Percentiles rank a stretch among this genome's conserved stretches.
phyloP scores from a whole-genome alignment of 2,113 vertebrate genomes.

The Jaculus jaculus region DNA sequence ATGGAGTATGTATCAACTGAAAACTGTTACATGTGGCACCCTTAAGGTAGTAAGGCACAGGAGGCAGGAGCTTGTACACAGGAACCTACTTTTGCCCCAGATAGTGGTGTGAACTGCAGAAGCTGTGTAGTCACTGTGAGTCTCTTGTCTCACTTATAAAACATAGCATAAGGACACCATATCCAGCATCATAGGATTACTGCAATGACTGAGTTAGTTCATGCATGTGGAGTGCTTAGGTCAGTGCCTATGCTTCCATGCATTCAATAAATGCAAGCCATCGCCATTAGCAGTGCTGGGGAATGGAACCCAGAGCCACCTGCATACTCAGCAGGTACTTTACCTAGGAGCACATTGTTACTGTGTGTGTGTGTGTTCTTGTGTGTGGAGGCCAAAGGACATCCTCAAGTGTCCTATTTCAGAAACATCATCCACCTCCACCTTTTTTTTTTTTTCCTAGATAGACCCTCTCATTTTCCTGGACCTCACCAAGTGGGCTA shows the following conservation, averaged over 20 bases:
- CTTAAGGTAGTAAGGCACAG: not conserved
- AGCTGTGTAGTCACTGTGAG: not conserved
- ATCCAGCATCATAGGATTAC: not conserved
- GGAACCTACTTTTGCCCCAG: not conserved
- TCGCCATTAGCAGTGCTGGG: not conserved
- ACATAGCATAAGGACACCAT: not conserved
- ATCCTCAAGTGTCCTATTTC: too few species aligned
- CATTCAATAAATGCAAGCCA: not conserved
- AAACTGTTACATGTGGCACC: not conserved
- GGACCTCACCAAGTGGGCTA: too few species aligned
- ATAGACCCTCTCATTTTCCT: too few species aligned
- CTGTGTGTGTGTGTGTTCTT: too few species aligned
- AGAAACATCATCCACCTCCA: too few species aligned
- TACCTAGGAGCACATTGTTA: too few species aligned
- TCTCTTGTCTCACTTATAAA: not conserved
- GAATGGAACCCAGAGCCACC: too few species aligned
- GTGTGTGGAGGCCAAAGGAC: too few species aligned
- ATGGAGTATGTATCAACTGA: not conserved
- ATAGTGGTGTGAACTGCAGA: not conserved
- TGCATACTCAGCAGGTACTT: not conserved
- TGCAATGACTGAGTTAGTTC: not conserved
- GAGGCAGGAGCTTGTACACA: not conserved
- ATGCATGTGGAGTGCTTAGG: not conserved
- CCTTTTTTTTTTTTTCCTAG: too few species aligned
- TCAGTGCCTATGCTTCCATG: not conserved